These are phyloP conservation scores for Acanthisitta chloris DNA, from an alignment of 2,113 vertebrate genomes.

Conservation along the genomic window DNA sequence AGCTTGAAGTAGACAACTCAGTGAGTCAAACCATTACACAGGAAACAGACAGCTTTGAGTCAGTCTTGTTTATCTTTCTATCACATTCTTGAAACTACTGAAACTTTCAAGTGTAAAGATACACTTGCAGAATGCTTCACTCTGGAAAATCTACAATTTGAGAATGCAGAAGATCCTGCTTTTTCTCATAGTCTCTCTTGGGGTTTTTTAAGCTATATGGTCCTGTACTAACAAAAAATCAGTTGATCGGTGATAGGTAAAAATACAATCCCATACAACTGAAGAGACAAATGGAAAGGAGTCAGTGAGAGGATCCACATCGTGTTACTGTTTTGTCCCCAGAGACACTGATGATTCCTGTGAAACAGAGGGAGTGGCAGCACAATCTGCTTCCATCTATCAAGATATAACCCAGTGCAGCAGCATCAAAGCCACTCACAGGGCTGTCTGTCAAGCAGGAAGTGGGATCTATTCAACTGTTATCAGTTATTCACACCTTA, in stretches of 20 bases:
- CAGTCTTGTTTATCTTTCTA: slow-evolving; percentile 15
- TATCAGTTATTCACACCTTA: not conserved
- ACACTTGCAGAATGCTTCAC: not conserved
- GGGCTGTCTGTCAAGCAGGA: not conserved
- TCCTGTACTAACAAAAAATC: not conserved
- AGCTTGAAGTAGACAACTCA: not conserved
- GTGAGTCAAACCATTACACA: slow-evolving; percentile 13
- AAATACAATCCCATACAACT: not conserved
- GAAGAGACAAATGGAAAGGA: not conserved
- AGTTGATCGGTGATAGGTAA: not conserved
- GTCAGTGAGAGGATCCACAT: not conserved
- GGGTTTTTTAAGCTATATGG: not conserved
- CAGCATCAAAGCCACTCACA: not conserved
- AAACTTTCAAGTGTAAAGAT: not conserved
- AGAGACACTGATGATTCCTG: not conserved
- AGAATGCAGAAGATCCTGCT: not conserved
- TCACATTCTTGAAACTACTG: not conserved
- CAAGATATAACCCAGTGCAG: not conserved
- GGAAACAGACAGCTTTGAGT: slow-evolving; percentile 40
- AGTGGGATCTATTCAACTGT: not conserved
- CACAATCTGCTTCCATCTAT: not conserved
- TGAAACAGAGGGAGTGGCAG: not conserved
- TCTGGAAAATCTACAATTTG: not conserved
- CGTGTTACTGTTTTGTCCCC: not conserved
- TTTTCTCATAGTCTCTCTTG: not conserved